These are phyloP conservation scores for Xestia rhomboidea DNA, from an alignment of 2,888 invertebrate species.

Conservation along the genomic window DNA sequence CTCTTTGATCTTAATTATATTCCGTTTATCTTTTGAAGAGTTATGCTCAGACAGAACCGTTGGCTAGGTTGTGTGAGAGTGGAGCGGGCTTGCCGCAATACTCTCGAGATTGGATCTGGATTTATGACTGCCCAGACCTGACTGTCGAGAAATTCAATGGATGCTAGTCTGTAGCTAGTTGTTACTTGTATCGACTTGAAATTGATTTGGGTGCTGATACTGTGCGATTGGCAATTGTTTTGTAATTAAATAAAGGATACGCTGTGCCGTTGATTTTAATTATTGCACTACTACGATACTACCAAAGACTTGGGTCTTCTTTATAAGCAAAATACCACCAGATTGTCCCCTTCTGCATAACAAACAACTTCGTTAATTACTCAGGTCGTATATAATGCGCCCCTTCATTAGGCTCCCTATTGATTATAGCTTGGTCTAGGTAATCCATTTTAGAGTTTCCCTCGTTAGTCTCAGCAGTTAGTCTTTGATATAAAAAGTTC, in stretches of 20 bases:
- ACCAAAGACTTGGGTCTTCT: background rate
- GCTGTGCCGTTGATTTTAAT: background rate
- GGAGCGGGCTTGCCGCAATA: constrained; percentile 27
- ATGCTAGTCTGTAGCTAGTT: constrained; percentile 13
- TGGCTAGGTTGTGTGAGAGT: constrained; percentile 10
- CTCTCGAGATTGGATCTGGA: constrained; percentile 43
- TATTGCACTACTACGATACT: background rate
- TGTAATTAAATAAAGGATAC: background rate
- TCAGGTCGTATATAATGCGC: constrained; percentile 33
- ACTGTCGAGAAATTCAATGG: constrained; percentile 27
- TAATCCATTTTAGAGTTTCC: constrained; percentile 55
- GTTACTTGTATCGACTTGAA: constrained; percentile 15
- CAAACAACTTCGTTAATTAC: constrained; percentile 40
- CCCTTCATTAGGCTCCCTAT: constrained; percentile 48
- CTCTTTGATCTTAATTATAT: constrained; percentile 43
- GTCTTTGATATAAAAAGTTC: constrained; percentile 23
- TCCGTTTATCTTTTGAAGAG: constrained; percentile 46
- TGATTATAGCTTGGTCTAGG: constrained; percentile 43
- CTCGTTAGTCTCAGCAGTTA: constrained; percentile 59
- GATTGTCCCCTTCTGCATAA: constrained; percentile 1
- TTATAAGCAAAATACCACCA: background rate
- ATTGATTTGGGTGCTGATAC: constrained; percentile 20
- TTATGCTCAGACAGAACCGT: constrained; percentile 17
- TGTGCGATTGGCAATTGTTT: constrained; percentile 3
- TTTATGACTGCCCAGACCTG: constrained; percentile 41